A percentile compares a stretch with the other conserved stretches of the same genome.
These are phyloP conservation scores for Zaprionus obscuricornis DNA, from an alignment of 2,888 invertebrate species.

Conservation along the genomic window DNA sequence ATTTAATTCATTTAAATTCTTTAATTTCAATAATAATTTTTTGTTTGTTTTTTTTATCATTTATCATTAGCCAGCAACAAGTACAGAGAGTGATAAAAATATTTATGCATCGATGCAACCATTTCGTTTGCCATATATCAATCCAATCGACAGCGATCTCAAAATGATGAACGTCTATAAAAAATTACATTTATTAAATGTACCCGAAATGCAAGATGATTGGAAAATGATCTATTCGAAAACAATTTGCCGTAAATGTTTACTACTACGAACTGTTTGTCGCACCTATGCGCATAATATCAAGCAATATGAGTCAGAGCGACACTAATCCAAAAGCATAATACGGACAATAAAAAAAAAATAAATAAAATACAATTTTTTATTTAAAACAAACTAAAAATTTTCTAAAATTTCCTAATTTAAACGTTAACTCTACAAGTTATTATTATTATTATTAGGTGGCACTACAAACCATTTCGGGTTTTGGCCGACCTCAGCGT, in stretches of 20 bases:
- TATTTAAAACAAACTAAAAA: too few species aligned
- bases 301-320: constrained; percentile 5
- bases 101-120: constrained; percentile 46
- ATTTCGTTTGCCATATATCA: not conserved
- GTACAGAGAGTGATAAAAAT: not conserved
- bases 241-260: constrained; percentile 50
- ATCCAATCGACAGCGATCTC: constrained; percentile 13
- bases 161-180: constrained; percentile 29
- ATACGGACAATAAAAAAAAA: not conserved
- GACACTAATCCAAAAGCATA: not conserved
- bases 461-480: too few species aligned
- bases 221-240: constrained; percentile 32
- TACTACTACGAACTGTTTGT: constrained; percentile 39
- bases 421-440: too few species aligned
- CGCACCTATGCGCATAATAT: constrained; percentile 27
- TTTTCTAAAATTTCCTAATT: too few species aligned
- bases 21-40: too few species aligned
- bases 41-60: too few species aligned
- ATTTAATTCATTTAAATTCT: too few species aligned
- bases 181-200: constrained; percentile 14
- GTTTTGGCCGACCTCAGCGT: too few species aligned
- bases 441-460: too few species aligned
- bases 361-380: not conserved
- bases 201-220: not conserved
- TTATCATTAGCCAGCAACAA: not conserved